Conservation (phyloP, 2,888 invertebrate genomes). For the Cinara cedri region DNA sequence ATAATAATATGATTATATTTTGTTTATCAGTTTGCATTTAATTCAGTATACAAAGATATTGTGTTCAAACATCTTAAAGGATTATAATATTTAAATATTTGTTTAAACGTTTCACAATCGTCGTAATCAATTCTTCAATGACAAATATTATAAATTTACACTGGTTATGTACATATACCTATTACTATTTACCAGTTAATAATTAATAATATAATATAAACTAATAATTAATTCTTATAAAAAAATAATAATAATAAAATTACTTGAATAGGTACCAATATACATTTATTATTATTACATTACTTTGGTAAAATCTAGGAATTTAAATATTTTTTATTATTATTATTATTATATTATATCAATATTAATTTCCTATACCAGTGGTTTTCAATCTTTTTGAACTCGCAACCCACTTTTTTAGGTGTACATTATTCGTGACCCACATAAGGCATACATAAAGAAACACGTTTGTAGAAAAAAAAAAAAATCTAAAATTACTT, state of each 20-base stretch:
- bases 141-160: not conserved
- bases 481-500: too few species aligned
- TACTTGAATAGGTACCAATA: not conserved
- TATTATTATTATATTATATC: not conserved
- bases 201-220: not conserved
- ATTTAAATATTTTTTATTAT: not conserved
- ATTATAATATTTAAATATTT: slow-evolving; percentile 17
- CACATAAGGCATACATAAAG: too few species aligned
- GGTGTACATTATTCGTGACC: too few species aligned
- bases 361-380: too few species aligned
- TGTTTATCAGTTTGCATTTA: slow-evolving; percentile 5
- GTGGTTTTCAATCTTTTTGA: too few species aligned
- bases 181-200: not conserved
- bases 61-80: not conserved
- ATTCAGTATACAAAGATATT: not conserved
- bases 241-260: too few species aligned
- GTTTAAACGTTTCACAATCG: not conserved
- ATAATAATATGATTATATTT: too few species aligned
- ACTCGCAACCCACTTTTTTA: too few species aligned
- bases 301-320: too few species aligned
- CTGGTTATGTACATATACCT: too few species aligned
- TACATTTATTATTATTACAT: too few species aligned
- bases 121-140: not conserved
- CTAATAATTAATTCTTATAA: not conserved
- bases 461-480: too few species aligned